Evolutionary conservation across 2,797 vertebrate species (phyloP), one percentile per base, ranked within the genome.

Genomic region (Delichon dasypus): DNA sequence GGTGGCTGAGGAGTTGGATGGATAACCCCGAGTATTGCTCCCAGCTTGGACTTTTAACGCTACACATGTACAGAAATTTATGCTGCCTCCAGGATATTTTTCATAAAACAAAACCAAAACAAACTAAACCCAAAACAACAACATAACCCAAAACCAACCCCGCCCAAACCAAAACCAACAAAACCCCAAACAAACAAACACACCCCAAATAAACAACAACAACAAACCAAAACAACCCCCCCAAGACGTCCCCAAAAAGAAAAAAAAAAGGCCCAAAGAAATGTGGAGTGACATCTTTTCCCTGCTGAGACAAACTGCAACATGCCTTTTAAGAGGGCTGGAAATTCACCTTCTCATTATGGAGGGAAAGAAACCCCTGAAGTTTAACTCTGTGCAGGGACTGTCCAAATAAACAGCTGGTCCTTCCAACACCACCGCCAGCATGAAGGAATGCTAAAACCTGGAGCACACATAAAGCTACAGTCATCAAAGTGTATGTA

Each of bases 1-100:
- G 61, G 61, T 42, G 81, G 66, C 23, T 14, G 5, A 17, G 48
- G 48, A 87, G 9, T 9, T 16, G 13, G 30, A 83, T 21, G 13
- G 34, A 88, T 30, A 57, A 0, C 11, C 25, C 13, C 0, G 0
- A 34, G 20, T 20, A 83, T 18, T 0, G 0, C 32, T 50, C 34
- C 36, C 53, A 81, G 44, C 11, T 42, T 54, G n/a, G 36, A 34
- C 15, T 54, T 78, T 21, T 38, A 73, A 83, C 29, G 27, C 26
- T 66, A 72, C 6, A 26, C 16, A 40, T 3, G 6, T 8, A 65
- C 26, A 62, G 40, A 88, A 90, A 78, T 27, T 23, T 60, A 55
- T 32, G 65, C 42, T 65, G 47, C 6, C 8, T 42, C 29, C 14
- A 60, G 29, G 62, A 29, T 55, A 77, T 36, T 44, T 73, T 30